A percentile compares a stretch with the other conserved stretches of the same genome.
Evolutionary conservation across 1,140 invertebrate genomes (phyloP).

Genomic region (Apocrypta bakeri): DNA sequence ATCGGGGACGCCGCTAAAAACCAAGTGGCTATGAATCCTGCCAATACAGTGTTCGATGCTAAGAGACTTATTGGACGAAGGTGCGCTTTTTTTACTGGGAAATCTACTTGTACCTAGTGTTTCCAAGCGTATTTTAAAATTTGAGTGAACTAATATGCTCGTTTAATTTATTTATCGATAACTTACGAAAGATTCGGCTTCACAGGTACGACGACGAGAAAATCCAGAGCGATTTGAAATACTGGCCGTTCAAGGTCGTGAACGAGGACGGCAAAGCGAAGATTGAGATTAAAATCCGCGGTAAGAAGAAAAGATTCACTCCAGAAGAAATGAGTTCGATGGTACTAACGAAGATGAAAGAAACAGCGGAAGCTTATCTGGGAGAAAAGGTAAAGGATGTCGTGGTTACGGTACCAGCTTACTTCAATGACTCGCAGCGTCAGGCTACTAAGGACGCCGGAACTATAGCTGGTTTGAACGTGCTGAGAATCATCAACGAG

Average conservation of each 20-base stretch:
- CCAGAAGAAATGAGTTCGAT: constrained; percentile 92
- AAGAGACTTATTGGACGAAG: constrained; percentile 85
- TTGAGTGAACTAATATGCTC: too few species aligned
- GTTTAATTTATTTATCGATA: too few species aligned
- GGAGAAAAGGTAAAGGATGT: constrained; percentile 78
- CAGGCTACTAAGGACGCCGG: constrained; percentile 86
- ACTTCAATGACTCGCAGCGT: constrained; percentile 82
- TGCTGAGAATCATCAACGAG: constrained; percentile 87
- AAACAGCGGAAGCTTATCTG: constrained; percentile 77
- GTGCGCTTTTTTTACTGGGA: background rate
- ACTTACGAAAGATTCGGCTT: too few species aligned
- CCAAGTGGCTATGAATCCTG: constrained; percentile 88
- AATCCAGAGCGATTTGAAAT: constrained; percentile 85
- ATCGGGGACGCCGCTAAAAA: constrained; percentile 84
- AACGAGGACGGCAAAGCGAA: constrained; percentile 84
- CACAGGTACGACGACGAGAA: constrained; percentile 81
- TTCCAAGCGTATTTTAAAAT: background rate
- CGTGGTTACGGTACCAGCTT: constrained; percentile 83
- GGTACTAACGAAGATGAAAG: too few species aligned
- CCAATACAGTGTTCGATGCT: constrained; percentile 90
- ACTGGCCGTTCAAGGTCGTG: constrained; percentile 87
- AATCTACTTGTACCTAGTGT: background rate
- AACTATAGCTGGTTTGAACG: constrained; percentile 84
- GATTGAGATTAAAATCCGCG: constrained; percentile 85
- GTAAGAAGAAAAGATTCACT: constrained; percentile 83